These are phyloP conservation scores for Netelia inedita DNA, from an alignment of 2,888 invertebrate genomes.

Conservation along the genomic window DNA sequence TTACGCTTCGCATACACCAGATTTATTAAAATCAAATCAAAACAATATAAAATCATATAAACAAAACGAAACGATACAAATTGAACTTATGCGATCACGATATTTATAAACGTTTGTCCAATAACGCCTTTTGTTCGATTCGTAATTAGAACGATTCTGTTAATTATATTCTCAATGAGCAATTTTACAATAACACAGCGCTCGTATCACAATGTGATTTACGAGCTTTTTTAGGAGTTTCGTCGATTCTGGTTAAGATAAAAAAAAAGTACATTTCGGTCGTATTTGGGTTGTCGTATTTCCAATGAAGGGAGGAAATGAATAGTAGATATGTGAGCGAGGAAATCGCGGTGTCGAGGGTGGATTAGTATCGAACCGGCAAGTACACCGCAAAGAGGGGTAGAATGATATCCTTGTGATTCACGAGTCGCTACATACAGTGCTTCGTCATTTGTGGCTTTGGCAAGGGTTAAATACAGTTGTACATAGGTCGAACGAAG, in stretches of 20 bases:
- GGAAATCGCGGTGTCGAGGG: neutral
- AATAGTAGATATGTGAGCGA: neutral
- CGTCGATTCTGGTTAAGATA: slow-evolving; percentile 32
- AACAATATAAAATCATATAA: neutral
- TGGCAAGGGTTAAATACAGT: neutral
- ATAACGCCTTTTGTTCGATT: slow-evolving; percentile 7
- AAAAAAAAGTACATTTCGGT: slow-evolving; percentile 18
- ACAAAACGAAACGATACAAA: slow-evolving; percentile 4
- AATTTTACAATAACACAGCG: slow-evolving; percentile 16
- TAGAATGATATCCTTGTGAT: slow-evolving; percentile 37
- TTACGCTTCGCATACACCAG: slow-evolving; percentile 12
- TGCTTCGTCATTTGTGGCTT: neutral
- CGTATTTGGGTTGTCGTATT: slow-evolving; percentile 14
- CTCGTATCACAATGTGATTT: neutral
- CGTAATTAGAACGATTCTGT: neutral
- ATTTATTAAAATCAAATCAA: slow-evolving; percentile 2
- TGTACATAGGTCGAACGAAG: neutral
- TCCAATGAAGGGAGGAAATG: neutral
- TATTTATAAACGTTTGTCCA: slow-evolving; percentile 9
- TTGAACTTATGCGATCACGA: neutral
- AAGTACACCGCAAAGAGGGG: slow-evolving; percentile 1
- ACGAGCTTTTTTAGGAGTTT: slow-evolving; percentile 17
- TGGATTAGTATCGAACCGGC: slow-evolving; percentile 27
- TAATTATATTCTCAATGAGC: slow-evolving; percentile 25
- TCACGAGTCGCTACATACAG: slow-evolving; percentile 4